phyloP scores from a whole-genome alignment of 2,113 vertebrate genomes.

The Coryphaenoides rupestris region DNA sequence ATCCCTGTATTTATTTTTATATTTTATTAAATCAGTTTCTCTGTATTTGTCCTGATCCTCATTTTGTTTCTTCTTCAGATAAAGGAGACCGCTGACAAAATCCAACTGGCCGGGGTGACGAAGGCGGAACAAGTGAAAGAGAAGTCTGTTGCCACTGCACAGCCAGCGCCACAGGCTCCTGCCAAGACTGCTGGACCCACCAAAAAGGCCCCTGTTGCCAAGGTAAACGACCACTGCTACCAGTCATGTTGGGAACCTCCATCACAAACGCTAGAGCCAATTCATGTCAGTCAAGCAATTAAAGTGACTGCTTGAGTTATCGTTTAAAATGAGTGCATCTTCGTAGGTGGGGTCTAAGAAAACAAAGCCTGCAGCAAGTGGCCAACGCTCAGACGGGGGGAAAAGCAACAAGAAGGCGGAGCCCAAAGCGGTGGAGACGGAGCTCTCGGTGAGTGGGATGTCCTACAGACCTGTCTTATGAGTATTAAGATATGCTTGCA shows the following conservation, averaged over 20 bases:
- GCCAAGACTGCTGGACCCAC: conserved; percentile 69
- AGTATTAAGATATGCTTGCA: neutral
- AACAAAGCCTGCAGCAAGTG: conserved; percentile 66
- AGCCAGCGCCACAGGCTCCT: conserved; percentile 57
- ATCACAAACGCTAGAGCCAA: no score
- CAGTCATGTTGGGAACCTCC: no score
- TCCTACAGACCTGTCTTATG: neutral
- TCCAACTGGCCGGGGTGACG: conserved; percentile 79
- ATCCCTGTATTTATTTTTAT: no score
- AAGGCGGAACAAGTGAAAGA: conserved; percentile 72
- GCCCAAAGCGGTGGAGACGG: conserved; percentile 75
- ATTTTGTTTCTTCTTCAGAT: conserved; percentile 63
- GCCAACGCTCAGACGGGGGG: conserved; percentile 1
- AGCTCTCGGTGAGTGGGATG: conserved; percentile 78
- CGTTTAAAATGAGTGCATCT: no score
- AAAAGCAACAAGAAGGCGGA: conserved; percentile 80
- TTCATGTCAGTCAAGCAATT: no score
- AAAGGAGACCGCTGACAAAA: conserved; percentile 87
- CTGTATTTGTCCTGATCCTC: neutral
- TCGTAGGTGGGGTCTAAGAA: conserved; percentile 67
- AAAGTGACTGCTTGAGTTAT: no score
- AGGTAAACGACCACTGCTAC: neutral
- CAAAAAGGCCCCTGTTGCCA: conserved; percentile 69
- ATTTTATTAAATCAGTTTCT: no score
- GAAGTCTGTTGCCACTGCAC: conserved; percentile 66